A percentile compares a stretch with the other conserved stretches of the same genome.
phyloP scores from a whole-genome alignment of 2,113 vertebrate species.

The Limnothrissa miodon region DNA sequence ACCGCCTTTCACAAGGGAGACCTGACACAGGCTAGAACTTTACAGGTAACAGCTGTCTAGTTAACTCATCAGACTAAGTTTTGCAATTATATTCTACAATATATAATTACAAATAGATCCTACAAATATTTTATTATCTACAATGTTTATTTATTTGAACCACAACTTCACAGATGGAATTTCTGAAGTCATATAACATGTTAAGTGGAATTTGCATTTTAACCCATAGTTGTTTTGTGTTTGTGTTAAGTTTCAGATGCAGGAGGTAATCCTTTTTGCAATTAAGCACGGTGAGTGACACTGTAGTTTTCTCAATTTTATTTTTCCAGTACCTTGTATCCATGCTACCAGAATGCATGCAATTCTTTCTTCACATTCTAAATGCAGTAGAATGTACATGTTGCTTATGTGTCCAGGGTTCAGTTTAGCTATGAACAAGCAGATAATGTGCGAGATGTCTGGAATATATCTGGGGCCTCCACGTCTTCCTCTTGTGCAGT shows the following conservation, averaged over 20 bases:
- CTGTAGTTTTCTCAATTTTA: not conserved
- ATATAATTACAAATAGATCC: too few species aligned
- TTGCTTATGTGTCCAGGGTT: constrained; percentile 73
- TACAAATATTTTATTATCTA: too few species aligned
- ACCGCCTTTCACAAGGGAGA: constrained; percentile 76
- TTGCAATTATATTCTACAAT: not conserved
- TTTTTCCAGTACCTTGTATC: too few species aligned
- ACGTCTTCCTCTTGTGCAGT: constrained; percentile 77
- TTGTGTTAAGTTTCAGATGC: constrained; percentile 59
- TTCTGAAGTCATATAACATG: not conserved
- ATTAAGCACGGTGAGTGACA: constrained; percentile 60
- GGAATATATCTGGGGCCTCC: constrained; percentile 89
- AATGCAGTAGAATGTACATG: constrained; percentile 23
- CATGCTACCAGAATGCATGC: too few species aligned
- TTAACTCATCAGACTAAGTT: not conserved
- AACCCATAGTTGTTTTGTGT: constrained; percentile 33
- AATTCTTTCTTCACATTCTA: not conserved
- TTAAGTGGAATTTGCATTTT: constrained; percentile 2
- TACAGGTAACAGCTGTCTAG: constrained; percentile 77
- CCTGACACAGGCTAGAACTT: constrained; percentile 66
- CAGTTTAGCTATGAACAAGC: constrained; percentile 87
- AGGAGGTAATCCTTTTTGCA: constrained; percentile 63
- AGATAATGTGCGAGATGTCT: constrained; percentile 83
- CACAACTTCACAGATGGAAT: not conserved
- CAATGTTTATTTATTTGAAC: not conserved